Evolutionary conservation across 2,797 vertebrate genomes (phyloP).

Genomic region (Eulemur rubriventer): DNA sequence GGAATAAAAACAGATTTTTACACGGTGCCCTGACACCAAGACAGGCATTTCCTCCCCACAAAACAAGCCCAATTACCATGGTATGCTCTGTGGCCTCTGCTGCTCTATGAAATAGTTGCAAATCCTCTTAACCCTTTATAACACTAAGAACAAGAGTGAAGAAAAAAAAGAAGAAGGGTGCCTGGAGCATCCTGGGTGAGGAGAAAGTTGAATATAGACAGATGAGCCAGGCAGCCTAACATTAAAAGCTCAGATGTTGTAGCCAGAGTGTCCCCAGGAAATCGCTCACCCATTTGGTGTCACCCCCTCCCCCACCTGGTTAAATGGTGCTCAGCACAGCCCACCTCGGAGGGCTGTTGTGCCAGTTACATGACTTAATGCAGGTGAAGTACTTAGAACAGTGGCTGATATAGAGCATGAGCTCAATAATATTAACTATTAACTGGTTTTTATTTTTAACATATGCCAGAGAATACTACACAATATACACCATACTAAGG

Average conservation of each 20-base stretch:
- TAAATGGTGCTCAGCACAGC: not conserved
- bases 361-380: not conserved
- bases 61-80: conserved; percentile 72
- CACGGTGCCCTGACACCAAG: conserved; percentile 72
- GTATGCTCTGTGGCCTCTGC: conserved; percentile 61
- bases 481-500: not conserved
- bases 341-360: not conserved
- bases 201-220: not conserved
- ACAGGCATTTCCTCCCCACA: conserved; percentile 75
- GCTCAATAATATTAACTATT: not conserved
- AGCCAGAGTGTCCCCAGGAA: not conserved
- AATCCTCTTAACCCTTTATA: conserved; percentile 56
- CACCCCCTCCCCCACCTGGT: not conserved
- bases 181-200: fast-evolving
- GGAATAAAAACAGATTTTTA: conserved; percentile 78
- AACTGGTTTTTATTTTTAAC: not conserved
- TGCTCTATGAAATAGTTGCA: conserved; percentile 23
- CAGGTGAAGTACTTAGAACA: not conserved
- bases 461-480: not conserved
- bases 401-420: not conserved
- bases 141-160: not conserved
- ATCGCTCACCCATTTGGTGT: not conserved
- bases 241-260: not conserved
- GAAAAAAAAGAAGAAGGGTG: not conserved
- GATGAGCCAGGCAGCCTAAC: fast-evolving